Base-by-base conservation (phyloP, 2,888 invertebrate genomes). In the Platerodrilus igneus region DNA sequence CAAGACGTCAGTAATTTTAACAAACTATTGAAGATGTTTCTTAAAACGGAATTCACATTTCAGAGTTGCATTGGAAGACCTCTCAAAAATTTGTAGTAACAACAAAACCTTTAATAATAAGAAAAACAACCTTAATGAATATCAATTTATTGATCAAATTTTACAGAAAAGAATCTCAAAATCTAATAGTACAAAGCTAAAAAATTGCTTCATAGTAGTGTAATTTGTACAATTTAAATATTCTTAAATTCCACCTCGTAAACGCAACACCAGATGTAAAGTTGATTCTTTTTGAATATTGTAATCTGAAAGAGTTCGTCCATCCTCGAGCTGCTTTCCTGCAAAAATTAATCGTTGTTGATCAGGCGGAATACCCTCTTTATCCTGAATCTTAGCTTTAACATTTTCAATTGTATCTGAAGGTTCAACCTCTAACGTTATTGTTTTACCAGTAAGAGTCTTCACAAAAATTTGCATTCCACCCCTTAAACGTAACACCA, bases 301-400 rank as follows among this genome's bases (percentile, higher is more conserved):
- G 72, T 76, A 78, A 67, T 76, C 79, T 43, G 64, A 77, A 53
- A 74, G 70, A 46, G 78, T 79, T 16, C 78, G 71, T 0, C 77
- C 79, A 69, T 81, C 80, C 66, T 79, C 79, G 36, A 81, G 10
- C n/a, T 81, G 80, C 59, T 79, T 80, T 6, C 81, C 81, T 60
- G 88, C 88, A 63, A 89, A 89, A 65, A 88, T 88, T 58, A 88
- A 72, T 64, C 88, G 77, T 64, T 88, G 87, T 65, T 88, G 87
- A 67, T 88, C 88, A 50, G 87, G 87, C 2, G 88, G 88, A 55
- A 89, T 88, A 33, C 88, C 89, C 64, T 89, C 89, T 67, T 89
- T 90, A 56, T 76, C 76, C 43, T 71, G 70, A 26, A 71, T 71
- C 44, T 72, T 72, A 2, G 71, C 70, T 50, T 77, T 77, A 2